A percentile compares a stretch with the other conserved stretches of the same genome.
Conservation (phyloP, 1,140 invertebrate genomes). For the Brachionus plicatilis region DNA sequence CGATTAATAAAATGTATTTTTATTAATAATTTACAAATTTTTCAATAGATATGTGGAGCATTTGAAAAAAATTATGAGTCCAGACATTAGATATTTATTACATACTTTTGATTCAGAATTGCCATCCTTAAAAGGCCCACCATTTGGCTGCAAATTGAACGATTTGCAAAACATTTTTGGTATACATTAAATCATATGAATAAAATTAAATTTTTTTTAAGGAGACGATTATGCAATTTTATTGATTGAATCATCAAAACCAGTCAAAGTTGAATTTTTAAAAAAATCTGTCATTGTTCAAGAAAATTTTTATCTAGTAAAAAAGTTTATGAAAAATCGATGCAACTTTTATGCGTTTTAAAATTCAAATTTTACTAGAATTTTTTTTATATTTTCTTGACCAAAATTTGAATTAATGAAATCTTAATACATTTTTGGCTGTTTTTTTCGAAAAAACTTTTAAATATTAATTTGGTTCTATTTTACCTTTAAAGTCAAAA, state of each 20-base stretch:
- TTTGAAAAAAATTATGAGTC: background rate
- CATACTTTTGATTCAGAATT: background rate
- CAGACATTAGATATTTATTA: background rate
- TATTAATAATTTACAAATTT: background rate
- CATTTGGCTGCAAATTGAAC: background rate
- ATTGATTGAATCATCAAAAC: background rate
- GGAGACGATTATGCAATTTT: background rate
- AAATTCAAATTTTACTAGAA: background rate
- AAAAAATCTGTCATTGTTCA: background rate
- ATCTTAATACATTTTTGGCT: too few species aligned
- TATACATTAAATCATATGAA: background rate
- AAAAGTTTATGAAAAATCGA: background rate
- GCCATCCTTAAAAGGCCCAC: background rate
- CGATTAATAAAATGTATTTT: too few species aligned
- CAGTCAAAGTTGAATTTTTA: background rate
- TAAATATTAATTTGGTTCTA: too few species aligned
- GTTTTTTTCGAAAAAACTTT: too few species aligned
- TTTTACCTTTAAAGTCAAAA: too few species aligned
- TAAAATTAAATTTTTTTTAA: background rate
- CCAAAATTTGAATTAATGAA: too few species aligned
- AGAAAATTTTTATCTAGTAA: background rate
- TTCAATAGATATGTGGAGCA: background rate
- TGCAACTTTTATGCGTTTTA: background rate
- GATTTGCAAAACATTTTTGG: background rate
- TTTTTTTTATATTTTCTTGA: too few species aligned